Evolutionary conservation across 2,797 vertebrate species (phyloP).

Genomic region (Myoxocephalus aenaeus): DNA sequence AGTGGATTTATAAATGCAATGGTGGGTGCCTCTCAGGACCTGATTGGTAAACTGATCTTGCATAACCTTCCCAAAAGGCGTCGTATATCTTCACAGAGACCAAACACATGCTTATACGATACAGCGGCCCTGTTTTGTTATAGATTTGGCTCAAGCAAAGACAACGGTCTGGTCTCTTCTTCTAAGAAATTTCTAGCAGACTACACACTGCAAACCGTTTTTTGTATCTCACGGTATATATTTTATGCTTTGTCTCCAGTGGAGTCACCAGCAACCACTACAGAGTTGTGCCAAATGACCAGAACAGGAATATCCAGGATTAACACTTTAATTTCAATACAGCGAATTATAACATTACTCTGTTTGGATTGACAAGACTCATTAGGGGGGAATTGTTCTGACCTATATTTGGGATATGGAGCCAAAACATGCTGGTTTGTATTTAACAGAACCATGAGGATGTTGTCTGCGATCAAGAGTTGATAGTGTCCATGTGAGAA

Average conservation of each 20-base stretch:
- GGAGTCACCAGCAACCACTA: too few species aligned
- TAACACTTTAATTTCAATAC: not conserved
- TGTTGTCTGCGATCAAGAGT: slow-evolving; percentile 41
- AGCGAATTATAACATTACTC: not conserved
- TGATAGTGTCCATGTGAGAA: slow-evolving; percentile 57
- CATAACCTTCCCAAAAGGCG: not conserved
- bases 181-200: too few species aligned
- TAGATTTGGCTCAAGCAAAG: too few species aligned
- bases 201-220: too few species aligned
- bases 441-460: slow-evolving; percentile 41
- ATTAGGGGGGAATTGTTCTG: not conserved
- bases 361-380: not conserved
- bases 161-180: too few species aligned
- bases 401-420: slow-evolving; percentile 25
- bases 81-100: not conserved
- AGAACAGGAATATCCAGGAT: not conserved
- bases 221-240: too few species aligned
- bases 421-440: slow-evolving; percentile 35
- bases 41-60: not conserved
- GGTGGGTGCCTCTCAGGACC: too few species aligned
- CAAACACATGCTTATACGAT: too few species aligned
- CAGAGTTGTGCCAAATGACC: too few species aligned
- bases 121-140: too few species aligned
- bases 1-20: not conserved
- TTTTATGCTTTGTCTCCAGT: too few species aligned